Percentiles rank a stretch among this genome's conserved stretches.
phyloP scores from a whole-genome alignment of 2,888 invertebrate genomes.

The Cenopis cana region DNA sequence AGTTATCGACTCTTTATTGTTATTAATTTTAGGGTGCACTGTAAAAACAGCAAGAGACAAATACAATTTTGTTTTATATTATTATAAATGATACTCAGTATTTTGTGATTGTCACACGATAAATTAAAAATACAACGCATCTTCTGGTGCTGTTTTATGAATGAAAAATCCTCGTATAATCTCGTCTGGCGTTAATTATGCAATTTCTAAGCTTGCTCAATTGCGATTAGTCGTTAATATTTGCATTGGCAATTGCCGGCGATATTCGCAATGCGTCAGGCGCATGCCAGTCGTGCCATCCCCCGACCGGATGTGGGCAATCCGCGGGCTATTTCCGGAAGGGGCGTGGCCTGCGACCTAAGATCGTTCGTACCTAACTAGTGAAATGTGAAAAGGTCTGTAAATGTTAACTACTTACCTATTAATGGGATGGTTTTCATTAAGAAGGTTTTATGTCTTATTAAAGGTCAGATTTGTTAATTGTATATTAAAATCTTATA shows the following conservation, averaged over 20 bases:
- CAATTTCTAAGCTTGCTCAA: slow-evolving; percentile 22
- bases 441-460: slow-evolving; percentile 7
- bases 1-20: no score
- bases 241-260: slow-evolving; percentile 6
- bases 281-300: slow-evolving; percentile 17
- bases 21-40: no score
- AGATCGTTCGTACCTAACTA: neutral
- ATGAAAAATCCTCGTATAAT: slow-evolving; percentile 13
- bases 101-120: no score
- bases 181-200: slow-evolving; percentile 4
- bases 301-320: slow-evolving; percentile 36
- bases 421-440: slow-evolving; percentile 5
- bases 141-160: neutral
- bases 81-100: no score
- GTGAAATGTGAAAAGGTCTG: slow-evolving; percentile 18
- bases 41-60: no score
- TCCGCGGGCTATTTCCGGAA: slow-evolving; percentile 40
- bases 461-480: slow-evolving; percentile 13
- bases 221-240: slow-evolving; percentile 33
- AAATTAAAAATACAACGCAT: no score
- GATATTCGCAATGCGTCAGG: slow-evolving; percentile 17
- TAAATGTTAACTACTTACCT: slow-evolving; percentile 23
- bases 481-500: neutral
- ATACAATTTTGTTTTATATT: no score
- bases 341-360: slow-evolving; percentile 20